Evolutionary conservation across 1,140 invertebrate genomes (phyloP).

Genomic region (Lordiphosa mommai): DNA sequence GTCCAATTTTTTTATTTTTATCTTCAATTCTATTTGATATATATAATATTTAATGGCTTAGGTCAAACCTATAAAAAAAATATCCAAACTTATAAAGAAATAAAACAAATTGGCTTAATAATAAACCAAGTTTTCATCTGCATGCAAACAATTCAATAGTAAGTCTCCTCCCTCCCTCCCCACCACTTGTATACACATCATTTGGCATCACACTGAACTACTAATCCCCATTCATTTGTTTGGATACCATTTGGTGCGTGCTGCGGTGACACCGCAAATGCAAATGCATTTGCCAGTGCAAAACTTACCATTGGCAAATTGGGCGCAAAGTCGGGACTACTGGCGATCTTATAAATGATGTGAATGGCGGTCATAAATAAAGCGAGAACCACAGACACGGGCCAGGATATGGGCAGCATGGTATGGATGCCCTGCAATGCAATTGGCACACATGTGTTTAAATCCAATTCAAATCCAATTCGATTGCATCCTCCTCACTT

Average conservation of each 20-base stretch:
- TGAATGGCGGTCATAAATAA: slow-evolving; percentile 83
- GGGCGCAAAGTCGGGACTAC: slow-evolving; percentile 48
- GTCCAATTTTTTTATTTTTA: too few species aligned
- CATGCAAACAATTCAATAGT: not conserved
- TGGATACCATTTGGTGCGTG: slow-evolving; percentile 1
- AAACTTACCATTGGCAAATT: slow-evolving; percentile 73
- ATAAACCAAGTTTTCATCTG: not conserved
- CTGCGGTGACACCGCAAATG: slow-evolving; percentile 5
- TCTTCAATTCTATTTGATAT: too few species aligned
- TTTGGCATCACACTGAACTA: slow-evolving; percentile 6
- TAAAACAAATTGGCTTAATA: too few species aligned
- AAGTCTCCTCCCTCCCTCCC: too few species aligned
- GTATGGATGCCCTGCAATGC: slow-evolving; percentile 83
- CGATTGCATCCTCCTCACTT: slow-evolving; percentile 36
- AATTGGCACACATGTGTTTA: not conserved
- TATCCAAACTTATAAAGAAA: too few species aligned
- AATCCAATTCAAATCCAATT: slow-evolving; percentile 16
- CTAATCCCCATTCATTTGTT: slow-evolving; percentile 20
- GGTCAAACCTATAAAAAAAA: too few species aligned
- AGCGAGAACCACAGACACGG: slow-evolving; percentile 83
- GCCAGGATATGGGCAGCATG: slow-evolving; percentile 85
- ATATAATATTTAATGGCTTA: too few species aligned
- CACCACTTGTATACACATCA: too few species aligned
- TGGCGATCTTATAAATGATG: slow-evolving; percentile 77
- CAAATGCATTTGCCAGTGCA: slow-evolving; percentile 22